Base-by-base conservation (phyloP, 1,140 invertebrate genomes). In the Venustaconcha ellipsiformis region DNA sequence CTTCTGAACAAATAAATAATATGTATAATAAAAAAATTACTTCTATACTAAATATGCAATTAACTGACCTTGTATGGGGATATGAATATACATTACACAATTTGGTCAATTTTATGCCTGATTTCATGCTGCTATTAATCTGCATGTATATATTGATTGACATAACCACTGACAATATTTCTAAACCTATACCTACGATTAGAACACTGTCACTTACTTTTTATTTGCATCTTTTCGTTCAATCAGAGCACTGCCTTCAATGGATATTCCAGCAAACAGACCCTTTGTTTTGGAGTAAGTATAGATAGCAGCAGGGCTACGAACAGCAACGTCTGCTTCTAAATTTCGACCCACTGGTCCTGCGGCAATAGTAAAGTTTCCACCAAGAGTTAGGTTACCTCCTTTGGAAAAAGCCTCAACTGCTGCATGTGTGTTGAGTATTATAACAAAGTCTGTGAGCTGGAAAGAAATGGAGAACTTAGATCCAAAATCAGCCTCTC, bases 261-360 rank as follows among this genome's bases (percentile, higher is more conserved):
- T 76, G 37, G 87, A 88, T 56, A 88, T 87, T 8, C 87, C 87
- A 64, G 86, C 87, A 83, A 88, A 88, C 17, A 88, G 67, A 70
- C 87, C 87, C 67, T 86, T 87, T 62, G 87, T 88, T 72, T 88
- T 88, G n/a, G 87, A 88, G 80, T 88, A 88, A 3, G 87, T 88
- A 71, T 87, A 88, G 48, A 88, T 87, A 4, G 87, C 87, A 55
- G 87, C 86, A 56, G 84, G 81, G 68, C 86, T 85, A 17, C 86
- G 73, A 3, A 88, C 68, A 23, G 87, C 74, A 18, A 88, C 79
- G 75, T 88, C 87, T 14, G 83, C 87, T 72, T 88, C 87, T 2
- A 88, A 2, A 68, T 88, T 88, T 15, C 87, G 74, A 13, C 87
- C 87, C 8, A 88, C 65, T 2, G 87, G 87, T 14, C 87, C 87